Evolutionary conservation across 2,113 vertebrate species (phyloP).

Genomic region (Tetraodon nigroviridis): DNA sequence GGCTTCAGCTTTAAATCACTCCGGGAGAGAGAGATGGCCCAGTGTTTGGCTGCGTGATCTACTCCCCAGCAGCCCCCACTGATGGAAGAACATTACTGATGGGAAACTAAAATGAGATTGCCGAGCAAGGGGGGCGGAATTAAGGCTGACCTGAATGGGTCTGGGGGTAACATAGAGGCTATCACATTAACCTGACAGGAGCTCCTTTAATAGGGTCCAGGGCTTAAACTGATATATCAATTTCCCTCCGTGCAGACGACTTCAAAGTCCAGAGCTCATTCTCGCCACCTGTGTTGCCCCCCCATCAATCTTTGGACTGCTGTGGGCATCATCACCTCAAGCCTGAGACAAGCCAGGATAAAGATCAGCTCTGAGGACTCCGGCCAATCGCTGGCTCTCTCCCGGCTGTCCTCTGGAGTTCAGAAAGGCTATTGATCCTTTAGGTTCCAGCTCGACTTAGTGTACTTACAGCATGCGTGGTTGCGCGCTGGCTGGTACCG

Average conservation of each 20-base stretch:
- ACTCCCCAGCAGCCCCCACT: slow-evolving; percentile 52
- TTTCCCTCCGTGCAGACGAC: slow-evolving; percentile 90
- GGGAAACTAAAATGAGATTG: slow-evolving; percentile 73
- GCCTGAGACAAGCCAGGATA: slow-evolving; percentile 60
- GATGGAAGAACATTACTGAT: slow-evolving; percentile 71
- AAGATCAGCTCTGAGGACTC: slow-evolving; percentile 40
- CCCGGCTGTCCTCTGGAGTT: slow-evolving; percentile 22
- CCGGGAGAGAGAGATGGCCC: slow-evolving; percentile 53
- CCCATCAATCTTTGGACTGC: slow-evolving; percentile 84
- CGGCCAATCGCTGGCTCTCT: slow-evolving; percentile 39
- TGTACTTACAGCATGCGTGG: neutral
- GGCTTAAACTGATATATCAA: slow-evolving; percentile 93
- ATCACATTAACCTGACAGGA: slow-evolving; percentile 80
- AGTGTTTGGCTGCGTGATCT: slow-evolving; percentile 63
- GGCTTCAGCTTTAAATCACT: slow-evolving; percentile 62
- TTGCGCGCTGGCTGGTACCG: neutral
- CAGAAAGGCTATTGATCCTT: slow-evolving; percentile 17
- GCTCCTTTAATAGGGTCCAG: slow-evolving; percentile 90
- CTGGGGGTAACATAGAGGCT: slow-evolving; percentile 71
- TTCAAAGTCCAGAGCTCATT: slow-evolving; percentile 88
- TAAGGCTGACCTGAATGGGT: slow-evolving; percentile 68
- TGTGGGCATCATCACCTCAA: slow-evolving; percentile 70
- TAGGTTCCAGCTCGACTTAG: slow-evolving; percentile 23
- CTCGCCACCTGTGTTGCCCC: slow-evolving; percentile 83
- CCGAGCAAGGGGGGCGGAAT: slow-evolving; percentile 60